Conservation (phyloP, 2,888 invertebrate genomes). For the Pinctada fucata region DNA sequence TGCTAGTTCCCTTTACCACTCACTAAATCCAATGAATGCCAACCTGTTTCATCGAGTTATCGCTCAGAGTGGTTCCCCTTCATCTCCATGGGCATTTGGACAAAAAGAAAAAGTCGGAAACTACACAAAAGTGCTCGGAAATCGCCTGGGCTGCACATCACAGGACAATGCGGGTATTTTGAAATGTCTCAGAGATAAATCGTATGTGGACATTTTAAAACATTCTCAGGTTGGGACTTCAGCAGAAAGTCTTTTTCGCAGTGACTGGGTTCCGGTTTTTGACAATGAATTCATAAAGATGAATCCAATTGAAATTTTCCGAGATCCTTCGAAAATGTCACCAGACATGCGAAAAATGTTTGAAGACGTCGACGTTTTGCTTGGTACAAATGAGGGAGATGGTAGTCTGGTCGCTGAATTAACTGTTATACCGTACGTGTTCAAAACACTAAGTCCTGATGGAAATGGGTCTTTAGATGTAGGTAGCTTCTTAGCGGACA, state of each 20-base stretch:
- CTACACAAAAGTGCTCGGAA: constrained; percentile 89
- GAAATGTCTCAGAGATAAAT: constrained; percentile 83
- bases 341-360: constrained; percentile 32
- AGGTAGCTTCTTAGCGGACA: constrained; percentile 36
- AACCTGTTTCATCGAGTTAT: constrained; percentile 88
- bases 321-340: background rate
- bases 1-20: constrained; percentile 87
- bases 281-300: constrained; percentile 94
- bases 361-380: constrained; percentile 46
- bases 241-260: constrained; percentile 60
- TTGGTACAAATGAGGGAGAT: constrained; percentile 51
- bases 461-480: constrained; percentile 24
- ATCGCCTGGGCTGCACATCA: constrained; percentile 86
- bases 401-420: constrained; percentile 46
- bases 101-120: constrained; percentile 86
- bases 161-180: constrained; percentile 82
- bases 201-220: constrained; percentile 41
- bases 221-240: constrained; percentile 50
- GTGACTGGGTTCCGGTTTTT: constrained; percentile 85
- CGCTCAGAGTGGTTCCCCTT: constrained; percentile 93
- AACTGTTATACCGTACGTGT: constrained; percentile 40
- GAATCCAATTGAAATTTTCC: constrained; percentile 64
- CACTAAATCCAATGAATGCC: constrained; percentile 90
- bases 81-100: constrained; percentile 94
- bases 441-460: constrained; percentile 21